These are phyloP conservation scores for Masnerella sp. DNA, from an alignment of 2,888 invertebrate species.

Conservation along the genomic window DNA sequence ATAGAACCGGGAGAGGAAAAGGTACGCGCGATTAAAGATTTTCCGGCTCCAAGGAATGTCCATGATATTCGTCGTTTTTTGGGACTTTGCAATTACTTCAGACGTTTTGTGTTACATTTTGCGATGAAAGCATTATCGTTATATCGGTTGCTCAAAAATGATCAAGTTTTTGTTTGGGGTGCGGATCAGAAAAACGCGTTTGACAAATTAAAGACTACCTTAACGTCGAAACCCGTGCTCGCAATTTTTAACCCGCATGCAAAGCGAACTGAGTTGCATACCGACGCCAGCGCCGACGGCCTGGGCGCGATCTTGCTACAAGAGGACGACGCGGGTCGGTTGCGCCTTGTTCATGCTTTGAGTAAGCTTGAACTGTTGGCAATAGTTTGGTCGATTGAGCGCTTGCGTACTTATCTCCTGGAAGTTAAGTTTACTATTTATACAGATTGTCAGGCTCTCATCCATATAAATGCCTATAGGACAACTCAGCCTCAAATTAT, in stretches of 20 bases:
- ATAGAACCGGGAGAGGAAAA: conserved; percentile 51
- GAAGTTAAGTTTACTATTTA: conserved; percentile 1
- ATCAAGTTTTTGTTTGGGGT: conserved; percentile 18
- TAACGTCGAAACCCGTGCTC: conserved; percentile 4
- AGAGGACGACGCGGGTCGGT: conserved; percentile 42
- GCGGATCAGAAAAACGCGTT: neutral
- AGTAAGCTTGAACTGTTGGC: conserved; percentile 31
- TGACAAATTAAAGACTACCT: neutral
- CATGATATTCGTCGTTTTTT: conserved; percentile 41
- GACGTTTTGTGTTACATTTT: conserved; percentile 32
- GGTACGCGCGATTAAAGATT: conserved; percentile 50
- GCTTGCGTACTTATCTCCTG: conserved; percentile 36
- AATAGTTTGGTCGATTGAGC: conserved; percentile 41
- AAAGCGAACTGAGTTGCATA: conserved; percentile 2
- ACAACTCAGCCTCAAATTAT: conserved; percentile 62
- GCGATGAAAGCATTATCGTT: conserved; percentile 15
- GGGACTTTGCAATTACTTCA: conserved; percentile 49
- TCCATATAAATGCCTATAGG: conserved; percentile 62
- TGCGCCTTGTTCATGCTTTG: conserved; percentile 61
- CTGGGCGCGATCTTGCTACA: conserved; percentile 48
- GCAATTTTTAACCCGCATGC: conserved; percentile 6
- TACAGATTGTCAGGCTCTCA: conserved; percentile 62
- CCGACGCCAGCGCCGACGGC: neutral
- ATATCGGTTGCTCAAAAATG: neutral
- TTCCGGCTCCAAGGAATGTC: conserved; percentile 6